Evolutionary conservation across 2,888 invertebrate species (phyloP), one percentile per base, ranked within the genome.

Genomic region (Tethea ocularis): DNA sequence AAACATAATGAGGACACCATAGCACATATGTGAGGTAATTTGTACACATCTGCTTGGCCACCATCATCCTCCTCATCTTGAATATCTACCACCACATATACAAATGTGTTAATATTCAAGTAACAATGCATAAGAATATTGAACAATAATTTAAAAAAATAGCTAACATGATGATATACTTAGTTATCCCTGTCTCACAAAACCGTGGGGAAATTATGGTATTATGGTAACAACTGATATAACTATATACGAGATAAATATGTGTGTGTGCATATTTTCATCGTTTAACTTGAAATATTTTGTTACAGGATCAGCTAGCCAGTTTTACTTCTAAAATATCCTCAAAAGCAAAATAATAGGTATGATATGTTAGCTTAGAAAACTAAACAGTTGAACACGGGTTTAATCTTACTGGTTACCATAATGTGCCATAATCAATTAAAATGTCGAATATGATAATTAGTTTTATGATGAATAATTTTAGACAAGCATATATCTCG

Each of bases 401-500:
- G n/a, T n/a, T n/a, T n/a, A n/a, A n/a, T n/a, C n/a, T n/a, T n/a
- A n/a, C n/a, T n/a, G n/a, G n/a, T n/a, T n/a, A n/a, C n/a, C n/a
- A n/a, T n/a, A n/a, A n/a, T n/a, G n/a, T n/a, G n/a, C n/a, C n/a
- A n/a, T n/a, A n/a, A n/a, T n/a, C n/a, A n/a, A n/a, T n/a, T n/a
- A n/a, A 33, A 33, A 11, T 11, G 8, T 33, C 2, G 33, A 10
- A 8, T 33, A 13, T n/a, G 10, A 33, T 11, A n/a, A 5, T n/a
- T 38, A 15, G 22, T 38, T 38, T 15, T 52, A 72, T 83, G 79
- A 84, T 83, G 82, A 82, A 68, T 64, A 61, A 65, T 58, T 58
- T 61, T 71, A 66, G 87, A 87, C 87, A 87, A 87, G 87, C 87
- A 87, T 87, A 87, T 87, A 87, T 82, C 87, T 87, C 64, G 79